These are phyloP conservation scores for Neolamprologus longior DNA, from an alignment of 2,113 vertebrate genomes.

Conservation along the genomic window DNA sequence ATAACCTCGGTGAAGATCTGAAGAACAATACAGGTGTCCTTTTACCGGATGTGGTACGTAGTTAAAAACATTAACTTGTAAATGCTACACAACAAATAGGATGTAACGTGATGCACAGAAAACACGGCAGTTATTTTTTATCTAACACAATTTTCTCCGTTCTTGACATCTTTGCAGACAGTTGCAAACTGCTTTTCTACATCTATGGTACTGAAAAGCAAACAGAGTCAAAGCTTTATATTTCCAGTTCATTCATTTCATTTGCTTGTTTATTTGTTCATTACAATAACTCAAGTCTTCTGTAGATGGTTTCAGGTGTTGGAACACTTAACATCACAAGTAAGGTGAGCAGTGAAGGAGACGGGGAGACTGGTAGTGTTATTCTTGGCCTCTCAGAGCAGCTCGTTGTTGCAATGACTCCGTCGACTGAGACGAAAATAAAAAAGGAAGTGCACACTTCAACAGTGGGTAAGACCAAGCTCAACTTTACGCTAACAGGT, in stretches of 20 bases:
- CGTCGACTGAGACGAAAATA: neutral
- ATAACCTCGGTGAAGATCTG: constrained; percentile 2
- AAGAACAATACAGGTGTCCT: neutral
- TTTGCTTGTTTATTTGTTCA: neutral
- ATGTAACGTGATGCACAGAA: neutral
- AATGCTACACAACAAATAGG: neutral
- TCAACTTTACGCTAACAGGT: neutral
- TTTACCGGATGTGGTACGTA: neutral
- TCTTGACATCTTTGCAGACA: constrained; percentile 6
- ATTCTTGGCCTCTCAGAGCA: constrained; percentile 44
- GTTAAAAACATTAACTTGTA: neutral
- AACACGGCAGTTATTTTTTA: fast-evolving
- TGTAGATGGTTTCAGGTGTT: constrained; percentile 42
- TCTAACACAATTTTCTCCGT: neutral
- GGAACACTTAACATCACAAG: neutral
- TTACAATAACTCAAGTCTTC: neutral
- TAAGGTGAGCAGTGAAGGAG: neutral
- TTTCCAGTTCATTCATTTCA: neutral
- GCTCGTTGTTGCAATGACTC: constrained; percentile 17
- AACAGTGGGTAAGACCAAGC: constrained; percentile 33
- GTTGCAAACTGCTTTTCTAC: constrained; percentile 26
- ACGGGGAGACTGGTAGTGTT: constrained; percentile 9
- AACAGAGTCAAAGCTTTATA: neutral
- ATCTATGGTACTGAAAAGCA: constrained; percentile 12
- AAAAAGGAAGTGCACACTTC: neutral